Evolutionary conservation across 1,140 invertebrate species (phyloP).

Genomic region (Nymphalis io): DNA sequence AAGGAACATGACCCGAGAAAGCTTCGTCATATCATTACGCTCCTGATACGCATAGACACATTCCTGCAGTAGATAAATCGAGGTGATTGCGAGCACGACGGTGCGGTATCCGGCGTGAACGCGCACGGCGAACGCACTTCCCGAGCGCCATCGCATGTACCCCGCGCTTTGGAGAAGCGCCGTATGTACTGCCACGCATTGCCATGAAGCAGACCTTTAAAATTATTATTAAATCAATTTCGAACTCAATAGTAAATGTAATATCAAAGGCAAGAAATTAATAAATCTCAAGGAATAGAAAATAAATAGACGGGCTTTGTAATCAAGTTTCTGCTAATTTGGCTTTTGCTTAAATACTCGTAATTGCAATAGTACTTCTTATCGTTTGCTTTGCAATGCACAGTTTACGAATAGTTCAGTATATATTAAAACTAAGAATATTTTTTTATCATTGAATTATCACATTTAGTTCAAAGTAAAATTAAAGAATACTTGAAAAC

Average conservation of each 20-base stretch:
- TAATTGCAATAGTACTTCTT: too few species aligned
- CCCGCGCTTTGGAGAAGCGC: constrained; percentile 38
- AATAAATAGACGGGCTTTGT: too few species aligned
- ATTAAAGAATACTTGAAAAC: too few species aligned
- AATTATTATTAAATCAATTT: neutral
- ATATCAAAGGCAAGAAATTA: neutral
- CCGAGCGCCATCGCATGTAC: constrained; percentile 35
- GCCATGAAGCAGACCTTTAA: constrained; percentile 26
- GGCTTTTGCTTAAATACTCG: too few species aligned
- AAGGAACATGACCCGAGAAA: constrained; percentile 69
- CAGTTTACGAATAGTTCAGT: too few species aligned
- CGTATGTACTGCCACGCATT: constrained; percentile 38
- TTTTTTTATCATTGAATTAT: too few species aligned
- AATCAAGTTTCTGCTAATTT: too few species aligned
- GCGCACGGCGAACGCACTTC: neutral
- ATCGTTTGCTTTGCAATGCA: too few species aligned
- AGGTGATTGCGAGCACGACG: constrained; percentile 45
- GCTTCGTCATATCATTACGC: constrained; percentile 55
- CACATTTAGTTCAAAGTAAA: too few species aligned
- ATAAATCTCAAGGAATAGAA: too few species aligned
- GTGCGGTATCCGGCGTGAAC: constrained; percentile 46
- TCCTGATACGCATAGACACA: constrained; percentile 60
- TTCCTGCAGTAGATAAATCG: constrained; percentile 59
- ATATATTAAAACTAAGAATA: too few species aligned
- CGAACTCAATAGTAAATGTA: neutral